phyloP scores from a whole-genome alignment of 1,140 invertebrate species.

The Zaprionus africanus region DNA sequence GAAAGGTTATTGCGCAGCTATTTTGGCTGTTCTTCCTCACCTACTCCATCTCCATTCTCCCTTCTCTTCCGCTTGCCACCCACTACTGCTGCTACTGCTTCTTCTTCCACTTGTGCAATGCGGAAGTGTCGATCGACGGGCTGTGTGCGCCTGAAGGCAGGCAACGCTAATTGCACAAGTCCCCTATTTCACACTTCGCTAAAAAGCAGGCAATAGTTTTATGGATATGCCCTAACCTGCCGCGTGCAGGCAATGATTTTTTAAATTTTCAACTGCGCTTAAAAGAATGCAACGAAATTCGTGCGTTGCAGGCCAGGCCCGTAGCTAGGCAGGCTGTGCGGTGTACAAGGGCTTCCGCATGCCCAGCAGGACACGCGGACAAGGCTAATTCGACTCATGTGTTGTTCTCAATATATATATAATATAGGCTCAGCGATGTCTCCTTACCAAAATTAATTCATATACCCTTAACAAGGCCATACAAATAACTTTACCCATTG shows the following conservation, averaged over 20 bases:
- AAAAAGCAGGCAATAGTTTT: slow-evolving; percentile 12
- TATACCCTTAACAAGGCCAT: too few species aligned
- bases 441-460: too few species aligned
- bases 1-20: slow-evolving; percentile 47
- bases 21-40: not conserved
- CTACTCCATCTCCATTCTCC: not conserved
- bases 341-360: too few species aligned
- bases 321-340: too few species aligned
- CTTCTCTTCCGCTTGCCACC: not conserved
- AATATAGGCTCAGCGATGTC: too few species aligned
- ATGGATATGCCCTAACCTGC: not conserved
- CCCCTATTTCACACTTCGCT: not conserved
- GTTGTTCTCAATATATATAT: too few species aligned
- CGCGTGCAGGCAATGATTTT: not conserved
- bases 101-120: not conserved
- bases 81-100: not conserved
- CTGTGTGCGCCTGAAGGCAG: not conserved
- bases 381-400: too few species aligned
- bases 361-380: too few species aligned
- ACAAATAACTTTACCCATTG: not conserved
- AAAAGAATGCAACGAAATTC: slow-evolving; percentile 26
- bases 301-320: too few species aligned
- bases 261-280: not conserved
- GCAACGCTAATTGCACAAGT: not conserved
- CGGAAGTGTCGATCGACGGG: slow-evolving; percentile 2